Base-by-base conservation (phyloP, 1,140 invertebrate species). In the Drosophila repleta region DNA sequence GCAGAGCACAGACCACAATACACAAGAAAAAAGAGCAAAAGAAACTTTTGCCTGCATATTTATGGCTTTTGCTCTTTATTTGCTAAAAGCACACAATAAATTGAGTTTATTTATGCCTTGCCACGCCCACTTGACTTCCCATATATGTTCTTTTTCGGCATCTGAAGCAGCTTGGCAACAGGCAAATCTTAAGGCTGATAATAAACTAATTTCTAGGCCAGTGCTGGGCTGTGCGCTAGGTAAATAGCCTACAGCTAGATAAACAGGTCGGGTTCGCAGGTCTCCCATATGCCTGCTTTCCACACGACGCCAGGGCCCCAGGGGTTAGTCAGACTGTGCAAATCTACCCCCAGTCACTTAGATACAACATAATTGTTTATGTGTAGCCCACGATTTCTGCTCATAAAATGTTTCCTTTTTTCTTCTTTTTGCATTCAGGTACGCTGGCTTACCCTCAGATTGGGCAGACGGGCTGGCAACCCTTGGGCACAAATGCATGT, bases 301-400 rank as follows among this genome's bases (percentile, higher is more conserved):
- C 48, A 48, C 62, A 66, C 63, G 58, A 46, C 7, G 20, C 21
- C 26, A 20, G 4, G 8, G 32, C 46, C 69, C 70, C 17, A 29
- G 64, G 73, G 51, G 29, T 41, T n/a, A 55, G 20, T 51, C 51
- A 48, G 35, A n/a, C 29, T 21, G 26, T 10, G 48, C 46, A 76
- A 87, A 75, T 52, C 77, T 68, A 87, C 63, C 74, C 37, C 7
- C 6, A 73, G 70, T 41, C 49, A 37, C 55, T 56, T 61, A 49
- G 66, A 53, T 41, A 81, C 72, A 74, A 74, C 62, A 87, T 84
- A 87, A 87, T 84, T 84, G 81, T 81, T 85, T 87, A 64, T 71
- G 71, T 81, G 70, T 62, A 69, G 46, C 17, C 21, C 48, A 55
- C 26, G 45, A 56, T 69, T 43, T 43, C 8, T 4, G n/a, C 39